Conservation (phyloP, 1,140 invertebrate genomes). For the Cyclina sinensis region DNA sequence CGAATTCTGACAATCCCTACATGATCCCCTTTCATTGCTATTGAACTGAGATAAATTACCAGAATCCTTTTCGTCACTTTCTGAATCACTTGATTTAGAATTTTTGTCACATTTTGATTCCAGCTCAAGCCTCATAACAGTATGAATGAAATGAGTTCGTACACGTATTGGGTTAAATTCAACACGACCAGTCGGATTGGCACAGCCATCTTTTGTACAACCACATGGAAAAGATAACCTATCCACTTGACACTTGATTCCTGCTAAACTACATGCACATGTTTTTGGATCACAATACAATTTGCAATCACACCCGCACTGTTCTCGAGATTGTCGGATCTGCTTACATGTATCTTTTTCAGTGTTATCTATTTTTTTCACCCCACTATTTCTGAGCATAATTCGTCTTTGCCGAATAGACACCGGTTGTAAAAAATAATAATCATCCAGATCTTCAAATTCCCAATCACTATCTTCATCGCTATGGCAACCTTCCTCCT, state of each 20-base stretch:
- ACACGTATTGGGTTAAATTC: constrained; percentile 98
- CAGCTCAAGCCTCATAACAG: constrained; percentile 96
- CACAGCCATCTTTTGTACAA: constrained; percentile 97
- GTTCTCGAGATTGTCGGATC: constrained; percentile 95
- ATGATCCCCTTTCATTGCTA: constrained; percentile 85
- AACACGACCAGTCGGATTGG: constrained; percentile 96
- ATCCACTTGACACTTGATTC: constrained; percentile 99
- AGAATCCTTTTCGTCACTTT: constrained; percentile 63
- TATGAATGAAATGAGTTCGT: constrained; percentile 98
- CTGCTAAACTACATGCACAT: constrained; percentile 96
- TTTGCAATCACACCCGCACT: constrained; percentile 97
- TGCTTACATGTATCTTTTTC: constrained; percentile 98
- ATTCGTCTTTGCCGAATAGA: constrained; percentile 96
- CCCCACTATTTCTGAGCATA: constrained; percentile 94
- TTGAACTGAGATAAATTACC: constrained; percentile 82
- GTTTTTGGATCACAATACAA: constrained; percentile 97
- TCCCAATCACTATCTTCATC: constrained; percentile 80
- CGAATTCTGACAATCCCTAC: constrained; percentile 85
- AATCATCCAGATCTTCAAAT: constrained; percentile 91
- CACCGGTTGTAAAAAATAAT: constrained; percentile 96
- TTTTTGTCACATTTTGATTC: constrained; percentile 92
- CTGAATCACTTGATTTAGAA: constrained; percentile 32
- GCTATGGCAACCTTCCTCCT: constrained; percentile 75
- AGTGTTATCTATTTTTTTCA: constrained; percentile 96
- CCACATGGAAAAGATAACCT: constrained; percentile 98